phyloP scores from a whole-genome alignment of 2,113 vertebrate species.

The Dicaeum eximium region DNA sequence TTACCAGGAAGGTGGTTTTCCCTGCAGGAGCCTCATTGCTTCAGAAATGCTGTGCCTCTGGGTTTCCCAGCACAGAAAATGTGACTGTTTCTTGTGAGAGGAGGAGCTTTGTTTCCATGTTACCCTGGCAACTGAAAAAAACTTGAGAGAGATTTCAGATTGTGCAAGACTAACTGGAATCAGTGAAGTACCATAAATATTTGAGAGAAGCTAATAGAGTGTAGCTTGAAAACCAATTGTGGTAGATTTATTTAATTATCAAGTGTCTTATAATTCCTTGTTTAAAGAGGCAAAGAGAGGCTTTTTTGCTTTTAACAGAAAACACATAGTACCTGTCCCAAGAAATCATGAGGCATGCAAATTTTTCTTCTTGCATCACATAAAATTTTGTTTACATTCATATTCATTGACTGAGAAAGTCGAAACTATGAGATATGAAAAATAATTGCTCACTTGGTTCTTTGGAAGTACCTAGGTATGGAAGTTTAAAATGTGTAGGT shows the following conservation, averaged over 20 bases:
- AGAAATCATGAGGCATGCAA: fast-evolving
- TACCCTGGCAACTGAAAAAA: neutral
- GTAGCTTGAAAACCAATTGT: neutral
- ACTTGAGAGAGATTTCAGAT: neutral
- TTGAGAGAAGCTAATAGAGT: neutral
- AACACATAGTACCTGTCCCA: neutral
- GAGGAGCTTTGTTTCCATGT: neutral
- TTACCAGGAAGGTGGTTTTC: neutral
- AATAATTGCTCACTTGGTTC: neutral
- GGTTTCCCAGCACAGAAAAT: slow-evolving; percentile 15
- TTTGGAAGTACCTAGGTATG: neutral
- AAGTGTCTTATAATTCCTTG: neutral
- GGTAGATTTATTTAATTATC: neutral
- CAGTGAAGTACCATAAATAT: neutral
- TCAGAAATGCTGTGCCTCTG: neutral
- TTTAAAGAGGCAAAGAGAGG: neutral
- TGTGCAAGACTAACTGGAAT: neutral
- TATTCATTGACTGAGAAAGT: neutral
- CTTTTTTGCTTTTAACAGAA: neutral
- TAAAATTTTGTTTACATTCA: neutral
- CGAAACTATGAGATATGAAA: neutral
- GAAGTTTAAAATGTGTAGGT: neutral
- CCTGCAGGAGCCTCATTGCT: slow-evolving; percentile 14
- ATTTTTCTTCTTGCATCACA: neutral
- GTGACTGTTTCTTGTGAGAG: neutral